phyloP scores from a whole-genome alignment of 2,888 invertebrate genomes.

The Euclidia mi region DNA sequence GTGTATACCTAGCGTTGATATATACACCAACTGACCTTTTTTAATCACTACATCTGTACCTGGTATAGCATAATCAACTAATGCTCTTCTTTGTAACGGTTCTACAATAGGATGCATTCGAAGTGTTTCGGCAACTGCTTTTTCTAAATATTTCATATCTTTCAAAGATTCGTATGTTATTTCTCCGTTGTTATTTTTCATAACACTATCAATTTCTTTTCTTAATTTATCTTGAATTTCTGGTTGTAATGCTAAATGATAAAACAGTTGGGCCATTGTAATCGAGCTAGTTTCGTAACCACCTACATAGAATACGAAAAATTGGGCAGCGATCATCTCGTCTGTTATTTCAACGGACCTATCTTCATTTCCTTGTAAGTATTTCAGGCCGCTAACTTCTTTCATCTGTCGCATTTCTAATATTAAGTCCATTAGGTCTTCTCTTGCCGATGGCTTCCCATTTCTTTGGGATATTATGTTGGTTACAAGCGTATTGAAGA shows the following conservation, averaged over 20 bases:
- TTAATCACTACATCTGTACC: slow-evolving; percentile 68
- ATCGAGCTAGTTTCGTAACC: slow-evolving; percentile 84
- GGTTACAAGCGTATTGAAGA: slow-evolving; percentile 57
- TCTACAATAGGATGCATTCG: slow-evolving; percentile 80
- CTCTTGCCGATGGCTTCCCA: slow-evolving; percentile 53
- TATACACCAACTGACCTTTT: slow-evolving; percentile 65
- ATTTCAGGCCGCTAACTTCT: slow-evolving; percentile 42
- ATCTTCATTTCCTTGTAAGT: slow-evolving; percentile 29
- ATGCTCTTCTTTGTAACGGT: slow-evolving; percentile 70
- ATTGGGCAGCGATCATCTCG: slow-evolving; percentile 73
- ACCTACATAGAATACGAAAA: slow-evolving; percentile 79
- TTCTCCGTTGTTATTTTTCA: slow-evolving; percentile 63
- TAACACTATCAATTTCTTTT: slow-evolving; percentile 64
- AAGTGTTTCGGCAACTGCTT: slow-evolving; percentile 73
- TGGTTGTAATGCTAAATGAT: slow-evolving; percentile 71
- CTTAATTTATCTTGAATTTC: slow-evolving; percentile 72
- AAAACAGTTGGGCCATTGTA: slow-evolving; percentile 71
- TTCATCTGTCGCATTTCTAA: slow-evolving; percentile 59
- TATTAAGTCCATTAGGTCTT: slow-evolving; percentile 69
- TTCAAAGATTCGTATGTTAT: slow-evolving; percentile 72
- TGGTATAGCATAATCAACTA: slow-evolving; percentile 68
- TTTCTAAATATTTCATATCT: slow-evolving; percentile 76
- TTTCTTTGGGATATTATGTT: slow-evolving; percentile 57
- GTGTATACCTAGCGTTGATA: slow-evolving; percentile 74
- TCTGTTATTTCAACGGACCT: slow-evolving; percentile 66